Evolutionary conservation across 2,888 invertebrate species (phyloP).

Genomic region (Lasioglossum leucozonium): DNA sequence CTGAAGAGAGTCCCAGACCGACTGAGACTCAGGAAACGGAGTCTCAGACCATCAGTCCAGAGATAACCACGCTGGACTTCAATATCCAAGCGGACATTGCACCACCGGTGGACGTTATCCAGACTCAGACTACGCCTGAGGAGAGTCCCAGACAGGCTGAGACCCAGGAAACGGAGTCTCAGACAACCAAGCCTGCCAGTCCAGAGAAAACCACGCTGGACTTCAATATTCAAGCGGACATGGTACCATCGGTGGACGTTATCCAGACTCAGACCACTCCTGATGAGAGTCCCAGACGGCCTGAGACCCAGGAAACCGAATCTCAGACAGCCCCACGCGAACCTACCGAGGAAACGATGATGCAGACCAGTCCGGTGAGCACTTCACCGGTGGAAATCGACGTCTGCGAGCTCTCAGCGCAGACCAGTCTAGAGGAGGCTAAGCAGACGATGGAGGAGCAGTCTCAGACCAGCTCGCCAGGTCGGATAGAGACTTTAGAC

Average conservation of each 20-base stretch:
- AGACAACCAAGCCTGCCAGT: slow-evolving; percentile 62
- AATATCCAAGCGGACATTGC: slow-evolving; percentile 85
- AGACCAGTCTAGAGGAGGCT: slow-evolving; percentile 80
- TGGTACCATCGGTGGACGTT: slow-evolving; percentile 67
- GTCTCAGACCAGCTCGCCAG: slow-evolving; percentile 72
- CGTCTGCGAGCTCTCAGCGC: slow-evolving; percentile 64
- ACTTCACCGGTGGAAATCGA: slow-evolving; percentile 55
- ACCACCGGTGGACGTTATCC: slow-evolving; percentile 62
- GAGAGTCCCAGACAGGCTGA: slow-evolving; percentile 67
- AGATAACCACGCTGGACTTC: slow-evolving; percentile 83
- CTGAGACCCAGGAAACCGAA: slow-evolving; percentile 64
- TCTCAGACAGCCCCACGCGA: slow-evolving; percentile 55
- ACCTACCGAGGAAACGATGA: slow-evolving; percentile 50
- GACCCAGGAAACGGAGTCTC: slow-evolving; percentile 64
- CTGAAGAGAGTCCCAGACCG: slow-evolving; percentile 67
- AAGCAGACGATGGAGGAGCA: slow-evolving; percentile 78
- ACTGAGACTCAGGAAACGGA: slow-evolving; percentile 66
- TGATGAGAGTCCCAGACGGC: slow-evolving; percentile 64
- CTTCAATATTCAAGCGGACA: slow-evolving; percentile 85
- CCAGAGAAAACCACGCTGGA: slow-evolving; percentile 83
- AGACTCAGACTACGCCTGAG: slow-evolving; percentile 78
- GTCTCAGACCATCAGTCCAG: slow-evolving; percentile 71
- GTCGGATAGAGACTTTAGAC: slow-evolving; percentile 75
- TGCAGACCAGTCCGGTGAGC: slow-evolving; percentile 76
- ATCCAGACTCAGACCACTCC: slow-evolving; percentile 79